phyloP scores from a whole-genome alignment of 2,113 vertebrate species.

The Baryphthengus martii region DNA sequence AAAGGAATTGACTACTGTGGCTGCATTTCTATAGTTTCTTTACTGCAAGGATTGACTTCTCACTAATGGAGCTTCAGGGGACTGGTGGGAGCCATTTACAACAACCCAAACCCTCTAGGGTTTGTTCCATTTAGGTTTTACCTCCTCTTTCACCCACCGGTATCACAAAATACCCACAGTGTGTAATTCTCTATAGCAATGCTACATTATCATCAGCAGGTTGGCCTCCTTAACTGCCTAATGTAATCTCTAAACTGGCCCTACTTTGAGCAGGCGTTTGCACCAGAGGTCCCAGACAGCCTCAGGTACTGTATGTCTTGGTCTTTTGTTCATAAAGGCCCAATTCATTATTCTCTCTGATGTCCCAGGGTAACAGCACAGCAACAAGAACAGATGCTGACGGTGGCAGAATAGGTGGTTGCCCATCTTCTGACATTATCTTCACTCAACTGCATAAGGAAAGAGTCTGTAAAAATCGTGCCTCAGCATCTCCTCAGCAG shows the following conservation, averaged over 20 bases:
- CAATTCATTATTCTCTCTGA: not conserved
- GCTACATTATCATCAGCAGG: not conserved
- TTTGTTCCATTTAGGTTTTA: not conserved
- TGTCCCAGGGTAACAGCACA: not conserved
- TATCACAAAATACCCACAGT: not conserved
- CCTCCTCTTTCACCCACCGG: not conserved
- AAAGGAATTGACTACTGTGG: not conserved
- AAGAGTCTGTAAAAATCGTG: not conserved
- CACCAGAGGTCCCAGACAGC: not conserved
- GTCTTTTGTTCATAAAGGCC: not conserved
- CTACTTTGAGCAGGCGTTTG: not conserved
- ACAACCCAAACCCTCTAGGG: not conserved
- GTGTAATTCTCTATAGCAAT: not conserved
- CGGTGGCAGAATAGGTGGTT: too few species aligned
- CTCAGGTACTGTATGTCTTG: not conserved
- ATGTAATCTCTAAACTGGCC: not conserved
- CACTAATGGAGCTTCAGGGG: not conserved
- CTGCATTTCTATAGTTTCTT: not conserved
- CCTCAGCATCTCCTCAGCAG: not conserved
- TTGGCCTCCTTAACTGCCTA: not conserved
- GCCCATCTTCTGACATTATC: not conserved
- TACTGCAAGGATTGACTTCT: not conserved
- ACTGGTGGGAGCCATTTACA: accelerated
- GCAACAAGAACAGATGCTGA: not conserved
- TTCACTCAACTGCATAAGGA: not conserved